Evolutionary conservation across 2,797 vertebrate genomes (phyloP), one percentile per base, ranked within the genome.

Genomic region (Enteromius thamalakanensis): DNA sequence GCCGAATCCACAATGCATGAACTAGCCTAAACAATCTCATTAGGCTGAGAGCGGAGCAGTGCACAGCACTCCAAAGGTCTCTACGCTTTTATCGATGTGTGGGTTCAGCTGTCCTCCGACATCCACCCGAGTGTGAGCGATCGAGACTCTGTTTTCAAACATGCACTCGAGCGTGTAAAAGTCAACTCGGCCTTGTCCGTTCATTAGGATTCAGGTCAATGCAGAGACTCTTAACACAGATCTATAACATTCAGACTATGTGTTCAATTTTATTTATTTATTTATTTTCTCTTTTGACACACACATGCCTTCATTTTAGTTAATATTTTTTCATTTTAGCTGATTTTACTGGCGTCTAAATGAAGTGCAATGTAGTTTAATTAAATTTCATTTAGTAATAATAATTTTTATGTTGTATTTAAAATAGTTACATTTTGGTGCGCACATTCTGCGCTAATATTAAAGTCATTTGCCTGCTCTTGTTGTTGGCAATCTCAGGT

Each of bases 111-210:
- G 60, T 62, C 60, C 0, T 17, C 23, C 21, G 34, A 17, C 65
- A 26, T 47, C 37, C n/a, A 1, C 8, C 9, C 49, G 49, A 79
- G 84, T 70, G 76, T 86, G 34, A 67, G 67, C 60, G 23, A 70
- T 60, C 3, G 7, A 53, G 32, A n/a, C 77, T 6, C 23, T 42
- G 77, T 87, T 85, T 86, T 77, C 47, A 85, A 74, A 85, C 69
- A 80, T 47, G 23, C 80, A 55, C 65, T 84, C 76, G 58, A 86
- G 78, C 68, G 55, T 42, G 65, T 17, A 74, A 82, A 67, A 49
- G 76, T 64, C 85, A 88, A 85, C 86, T 65, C 40, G 12, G 26
- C 79, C 53, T 74, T 75, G 14, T 58, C 60, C 21, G 3, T 74
- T 88, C 76, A 58, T 58, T 79, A 71, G 51, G 42, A 77, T 84